A percentile compares a stretch with the other conserved stretches of the same genome.
These are phyloP conservation scores for Drosophila busckii DNA, from an alignment of 1,140 invertebrate species.

Conservation along the genomic window DNA sequence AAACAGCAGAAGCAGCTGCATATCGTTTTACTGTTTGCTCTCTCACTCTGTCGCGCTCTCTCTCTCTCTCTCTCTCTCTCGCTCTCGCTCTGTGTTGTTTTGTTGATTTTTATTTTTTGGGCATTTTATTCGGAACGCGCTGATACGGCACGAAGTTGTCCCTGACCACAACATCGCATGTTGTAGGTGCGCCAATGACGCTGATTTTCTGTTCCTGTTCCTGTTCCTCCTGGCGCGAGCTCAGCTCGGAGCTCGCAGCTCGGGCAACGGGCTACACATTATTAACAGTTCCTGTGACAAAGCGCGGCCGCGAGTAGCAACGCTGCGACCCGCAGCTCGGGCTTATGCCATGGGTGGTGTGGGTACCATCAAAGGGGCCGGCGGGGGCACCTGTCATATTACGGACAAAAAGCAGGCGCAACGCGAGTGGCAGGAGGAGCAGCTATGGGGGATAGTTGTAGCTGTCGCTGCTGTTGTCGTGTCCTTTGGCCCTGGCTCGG, in stretches of 20 bases:
- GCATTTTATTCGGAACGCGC: slow-evolving; percentile 38
- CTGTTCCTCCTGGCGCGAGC: too few species aligned
- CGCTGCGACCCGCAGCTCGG: not conserved
- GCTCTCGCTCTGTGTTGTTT: slow-evolving; percentile 21
- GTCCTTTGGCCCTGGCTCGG: too few species aligned
- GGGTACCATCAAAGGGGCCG: not conserved
- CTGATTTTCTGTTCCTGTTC: slow-evolving; percentile 74
- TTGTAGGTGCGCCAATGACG: slow-evolving; percentile 78
- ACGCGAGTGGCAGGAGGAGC: not conserved
- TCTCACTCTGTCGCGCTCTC: too few species aligned
- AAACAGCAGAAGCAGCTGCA: too few species aligned
- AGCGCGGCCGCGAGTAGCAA: slow-evolving; percentile 39
- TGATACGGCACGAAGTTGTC: slow-evolving; percentile 69
- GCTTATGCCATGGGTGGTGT: not conserved
- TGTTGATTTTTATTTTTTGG: slow-evolving; percentile 10
- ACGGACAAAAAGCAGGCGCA: slow-evolving; percentile 21
- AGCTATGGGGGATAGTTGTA: slow-evolving; percentile 4
- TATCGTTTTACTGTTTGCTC: too few species aligned
- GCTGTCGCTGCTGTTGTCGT: slow-evolving; percentile 39
- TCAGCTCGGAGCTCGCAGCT: too few species aligned
- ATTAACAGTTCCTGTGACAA: slow-evolving; percentile 77
- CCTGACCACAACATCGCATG: slow-evolving; percentile 75
- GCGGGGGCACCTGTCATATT: slow-evolving; percentile 63
- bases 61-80: not conserved
- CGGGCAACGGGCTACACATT: slow-evolving; percentile 62